Evolutionary conservation across 2,797 vertebrate species (phyloP).

Genomic region (Fratercula arctica): DNA sequence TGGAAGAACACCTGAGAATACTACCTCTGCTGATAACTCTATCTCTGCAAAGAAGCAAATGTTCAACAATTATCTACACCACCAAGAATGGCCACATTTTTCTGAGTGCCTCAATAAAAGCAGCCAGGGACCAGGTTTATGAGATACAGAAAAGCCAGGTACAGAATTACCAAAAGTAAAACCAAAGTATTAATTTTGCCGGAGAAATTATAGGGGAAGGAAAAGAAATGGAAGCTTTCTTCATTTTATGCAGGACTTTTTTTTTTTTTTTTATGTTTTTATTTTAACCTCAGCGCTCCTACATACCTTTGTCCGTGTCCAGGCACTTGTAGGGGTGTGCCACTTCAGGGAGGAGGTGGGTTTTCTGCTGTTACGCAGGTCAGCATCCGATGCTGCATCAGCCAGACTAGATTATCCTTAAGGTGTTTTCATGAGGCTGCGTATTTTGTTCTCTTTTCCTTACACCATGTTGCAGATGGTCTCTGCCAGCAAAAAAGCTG

Average conservation of each 20-base stretch:
- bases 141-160: not conserved
- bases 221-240: not conserved
- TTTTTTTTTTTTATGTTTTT: not conserved
- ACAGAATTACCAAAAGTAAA: not conserved
- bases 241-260: not conserved
- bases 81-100: conserved; percentile 18
- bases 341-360: not conserved
- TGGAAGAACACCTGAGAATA: conserved; percentile 35
- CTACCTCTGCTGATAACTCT: conserved; percentile 28
- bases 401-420: not conserved
- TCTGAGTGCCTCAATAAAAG: not conserved
- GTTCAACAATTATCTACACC: conserved; percentile 4
- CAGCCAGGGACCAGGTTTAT: not conserved
- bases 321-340: not conserved
- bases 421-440: not conserved
- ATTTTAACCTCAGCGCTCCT: not conserved
- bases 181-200: not conserved
- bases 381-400: not conserved
- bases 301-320: not conserved
- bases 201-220: not conserved
- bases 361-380: not conserved
- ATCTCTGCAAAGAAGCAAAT: conserved; percentile 15
- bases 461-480: not conserved
- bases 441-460: not conserved
- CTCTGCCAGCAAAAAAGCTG: not conserved